Percentiles rank a stretch among this genome's conserved stretches.
Conservation (phyloP, 2,113 vertebrate species). For the Prinia subflava region DNA sequence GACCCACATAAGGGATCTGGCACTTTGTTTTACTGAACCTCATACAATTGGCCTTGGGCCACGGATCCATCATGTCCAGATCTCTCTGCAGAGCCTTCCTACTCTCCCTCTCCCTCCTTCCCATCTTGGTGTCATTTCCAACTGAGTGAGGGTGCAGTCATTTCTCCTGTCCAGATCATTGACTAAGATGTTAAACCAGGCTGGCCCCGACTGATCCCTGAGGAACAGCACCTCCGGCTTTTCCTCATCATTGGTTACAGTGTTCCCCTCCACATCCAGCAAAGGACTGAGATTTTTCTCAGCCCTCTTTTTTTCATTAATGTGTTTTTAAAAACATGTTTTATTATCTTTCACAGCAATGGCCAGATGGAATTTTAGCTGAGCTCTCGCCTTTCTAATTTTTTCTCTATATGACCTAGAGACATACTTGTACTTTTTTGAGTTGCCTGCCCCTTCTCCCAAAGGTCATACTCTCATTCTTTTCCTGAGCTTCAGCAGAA, state of each 20-base stretch:
- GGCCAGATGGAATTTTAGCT: not conserved
- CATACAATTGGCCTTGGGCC: rapidly evolving
- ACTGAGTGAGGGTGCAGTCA: not conserved
- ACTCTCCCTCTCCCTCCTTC: not conserved
- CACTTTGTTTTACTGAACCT: not conserved
- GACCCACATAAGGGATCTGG: not conserved
- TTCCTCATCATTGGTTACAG: not conserved
- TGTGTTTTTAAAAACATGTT: not conserved
- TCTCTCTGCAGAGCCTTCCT: not conserved
- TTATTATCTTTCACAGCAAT: not conserved
- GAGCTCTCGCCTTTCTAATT: not conserved
- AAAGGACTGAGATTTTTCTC: not conserved
- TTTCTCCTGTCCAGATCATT: not conserved
- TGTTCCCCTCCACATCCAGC: not conserved
- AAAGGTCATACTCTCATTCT: not conserved
- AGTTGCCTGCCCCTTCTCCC: not conserved
- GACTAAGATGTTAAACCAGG: not conserved
- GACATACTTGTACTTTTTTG: not conserved
- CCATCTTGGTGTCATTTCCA: not conserved
- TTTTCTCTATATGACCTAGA: not conserved
- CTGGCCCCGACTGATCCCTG: not conserved
- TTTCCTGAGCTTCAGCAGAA: not conserved
- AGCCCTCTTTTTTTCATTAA: not conserved
- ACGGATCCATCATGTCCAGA: not conserved
- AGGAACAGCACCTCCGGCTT: not conserved